These are phyloP conservation scores for Poliocrania exsul DNA, from an alignment of 2,797 vertebrate species.

Conservation along the genomic window DNA sequence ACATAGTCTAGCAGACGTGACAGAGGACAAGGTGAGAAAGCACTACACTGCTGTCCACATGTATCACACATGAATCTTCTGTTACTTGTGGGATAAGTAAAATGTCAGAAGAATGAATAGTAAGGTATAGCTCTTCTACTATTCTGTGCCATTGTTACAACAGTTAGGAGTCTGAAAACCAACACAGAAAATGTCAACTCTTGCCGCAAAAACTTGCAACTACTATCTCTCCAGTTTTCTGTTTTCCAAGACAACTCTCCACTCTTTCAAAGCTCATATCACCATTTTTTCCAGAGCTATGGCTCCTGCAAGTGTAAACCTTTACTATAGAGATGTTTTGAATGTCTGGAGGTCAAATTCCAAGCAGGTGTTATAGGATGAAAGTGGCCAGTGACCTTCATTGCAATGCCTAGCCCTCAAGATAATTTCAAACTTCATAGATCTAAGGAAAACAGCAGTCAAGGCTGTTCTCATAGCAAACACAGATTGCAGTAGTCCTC, in stretches of 20 bases:
- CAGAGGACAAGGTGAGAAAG: not conserved
- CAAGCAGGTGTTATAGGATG: not conserved
- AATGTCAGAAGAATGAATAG: not conserved
- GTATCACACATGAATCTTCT: not conserved
- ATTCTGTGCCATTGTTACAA: not conserved
- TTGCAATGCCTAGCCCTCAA: not conserved
- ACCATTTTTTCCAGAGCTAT: not conserved
- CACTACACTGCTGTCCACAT: not conserved
- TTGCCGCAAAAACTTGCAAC: not conserved
- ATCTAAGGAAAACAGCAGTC: not conserved
- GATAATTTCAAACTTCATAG: not conserved
- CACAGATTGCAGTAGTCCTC: not conserved
- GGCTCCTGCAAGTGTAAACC: not conserved
- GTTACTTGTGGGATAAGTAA: not conserved
- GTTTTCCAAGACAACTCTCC: not conserved
- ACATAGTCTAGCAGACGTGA: not conserved
- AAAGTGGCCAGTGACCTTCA: not conserved
- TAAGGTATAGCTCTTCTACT: not conserved
- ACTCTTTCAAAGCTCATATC: not conserved
- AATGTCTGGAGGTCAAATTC: not conserved
- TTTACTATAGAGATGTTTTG: not conserved
- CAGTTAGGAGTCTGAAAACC: not conserved
- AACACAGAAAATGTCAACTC: not conserved
- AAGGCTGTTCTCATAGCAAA: not conserved
- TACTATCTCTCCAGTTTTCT: not conserved